Base-by-base conservation (phyloP, 2,888 invertebrate genomes). In the Pterostichus madidus region DNA sequence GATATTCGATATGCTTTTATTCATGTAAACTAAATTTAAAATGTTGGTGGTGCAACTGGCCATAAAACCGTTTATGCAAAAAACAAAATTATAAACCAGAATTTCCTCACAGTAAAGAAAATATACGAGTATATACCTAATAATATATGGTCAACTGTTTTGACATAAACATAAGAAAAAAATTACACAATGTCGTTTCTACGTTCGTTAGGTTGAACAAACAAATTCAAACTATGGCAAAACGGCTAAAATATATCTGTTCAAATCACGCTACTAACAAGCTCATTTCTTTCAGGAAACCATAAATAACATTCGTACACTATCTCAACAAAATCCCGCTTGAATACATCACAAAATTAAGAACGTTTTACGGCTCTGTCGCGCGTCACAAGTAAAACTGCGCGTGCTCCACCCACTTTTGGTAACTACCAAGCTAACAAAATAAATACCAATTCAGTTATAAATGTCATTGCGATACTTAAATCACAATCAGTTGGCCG, bases 401-500 rank as follows among this genome's bases (percentile, higher is more conserved):
- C 76, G 17, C 53, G 64, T 32, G 64, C 71, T 53, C 71, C 81
- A 81, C 81, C 81, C 81, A 81, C 81, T 75, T 81, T 80, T 24
- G 39, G 61, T 39, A 53, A 53, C 15, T 53, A 53, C 53, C 59
- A 46, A 49, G 53, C 53, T 39, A 39, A 52, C 53, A 71, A 80
- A 80, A 56, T 75, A 81, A 81, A 81, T 75, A 75, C 68, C 61
- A 24, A 32, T 44, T 35, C 49, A 75, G 81, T 75, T 81, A 81
- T 81, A 81, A 81, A 81, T 75, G 81, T 81, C 81, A 59, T 46
- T 24, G 31, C 75, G 46, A 75, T 49, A 64, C 83, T 77, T 83
- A 83, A 83, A 83, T 83, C 83, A 83, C 83, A 83, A 83, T 83
- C 82, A 80, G 80, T 68, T 68, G 53, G 31, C 15, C 79, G 64